Base-by-base conservation (phyloP, 2,113 vertebrate genomes). In the Catharus bicknelli region DNA sequence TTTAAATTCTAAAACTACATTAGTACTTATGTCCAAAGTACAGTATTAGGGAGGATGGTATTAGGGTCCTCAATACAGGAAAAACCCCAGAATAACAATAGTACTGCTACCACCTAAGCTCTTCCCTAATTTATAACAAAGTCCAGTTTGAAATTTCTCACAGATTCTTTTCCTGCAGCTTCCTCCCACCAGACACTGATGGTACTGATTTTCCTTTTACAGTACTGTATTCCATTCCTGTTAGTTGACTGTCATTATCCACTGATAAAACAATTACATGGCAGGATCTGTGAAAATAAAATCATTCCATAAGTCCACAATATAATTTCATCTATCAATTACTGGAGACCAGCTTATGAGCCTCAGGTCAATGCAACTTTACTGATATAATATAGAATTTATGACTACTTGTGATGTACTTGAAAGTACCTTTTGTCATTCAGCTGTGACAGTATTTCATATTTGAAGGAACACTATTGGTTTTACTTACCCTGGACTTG, bases 401-500 rank as follows among this genome's bases (percentile, higher is more conserved):
- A 91, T 54, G 70, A 67, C 30, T 86, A 25, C 51, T 87, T 83
- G 13, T 43, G 69, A 59, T 20, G 34, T 70, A 80, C 34, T 88
- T 92, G 73, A 66, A 93, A 76, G 42, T 42, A 63, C 19, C 36
- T 93, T 67, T 42, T 76, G 42, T 85, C 67, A 86, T 68, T 90
- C 72, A 80, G 29, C 70, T 83, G 70, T 68, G 67, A 66, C n/a
- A 69, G 29, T 21, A 57, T 42, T 75, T 88, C 20, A 19, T 57
- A 55, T 55, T 9, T 58, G 61, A 81, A 64, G 68, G 38, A 83
- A 45, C 3, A 32, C 15, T 5, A 66, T 25, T 40, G 38, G 73
- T 58, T 96, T 89, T 90, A 97, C 97, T 98, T 96, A 99, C 99
- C 99, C 98, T 99, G 99, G 98, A 99, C 99, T 99, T 99, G 99